These are phyloP conservation scores for Salminus brasiliensis DNA, from an alignment of 2,113 vertebrate species.

Conservation along the genomic window DNA sequence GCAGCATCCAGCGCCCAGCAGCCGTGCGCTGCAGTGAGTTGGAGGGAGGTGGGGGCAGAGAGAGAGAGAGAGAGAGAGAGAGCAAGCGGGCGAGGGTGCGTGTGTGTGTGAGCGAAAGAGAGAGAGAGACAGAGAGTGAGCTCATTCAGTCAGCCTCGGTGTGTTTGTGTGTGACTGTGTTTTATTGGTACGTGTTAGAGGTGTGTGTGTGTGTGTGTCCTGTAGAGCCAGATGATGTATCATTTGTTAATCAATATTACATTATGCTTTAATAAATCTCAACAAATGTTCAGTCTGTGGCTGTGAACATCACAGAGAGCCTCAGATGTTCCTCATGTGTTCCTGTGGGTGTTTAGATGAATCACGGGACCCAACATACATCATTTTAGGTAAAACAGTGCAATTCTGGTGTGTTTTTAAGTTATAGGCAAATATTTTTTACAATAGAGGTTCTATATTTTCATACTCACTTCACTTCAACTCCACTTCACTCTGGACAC, in stretches of 20 bases:
- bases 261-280: background rate
- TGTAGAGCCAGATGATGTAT: background rate
- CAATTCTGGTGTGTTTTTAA: no score
- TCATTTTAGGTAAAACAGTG: no score
- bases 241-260: background rate
- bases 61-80: background rate
- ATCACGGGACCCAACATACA: no score
- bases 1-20: conserved; percentile 41
- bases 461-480: no score
- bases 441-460: no score
- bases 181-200: no score
- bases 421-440: no score
- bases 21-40: conserved; percentile 41
- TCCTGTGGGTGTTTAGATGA: no score
- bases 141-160: background rate
- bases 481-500: no score
- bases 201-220: background rate
- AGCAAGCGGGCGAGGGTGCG: background rate
- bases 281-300: no score
- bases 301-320: no score
- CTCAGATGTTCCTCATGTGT: no score
- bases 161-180: background rate
- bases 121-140: conserved; percentile 25
- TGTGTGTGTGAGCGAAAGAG: background rate
- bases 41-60: conserved; percentile 8